Percentiles rank a stretch among this genome's conserved stretches.
phyloP scores from a whole-genome alignment of 2,113 vertebrate species.

The Nyctereutes procyonoides region DNA sequence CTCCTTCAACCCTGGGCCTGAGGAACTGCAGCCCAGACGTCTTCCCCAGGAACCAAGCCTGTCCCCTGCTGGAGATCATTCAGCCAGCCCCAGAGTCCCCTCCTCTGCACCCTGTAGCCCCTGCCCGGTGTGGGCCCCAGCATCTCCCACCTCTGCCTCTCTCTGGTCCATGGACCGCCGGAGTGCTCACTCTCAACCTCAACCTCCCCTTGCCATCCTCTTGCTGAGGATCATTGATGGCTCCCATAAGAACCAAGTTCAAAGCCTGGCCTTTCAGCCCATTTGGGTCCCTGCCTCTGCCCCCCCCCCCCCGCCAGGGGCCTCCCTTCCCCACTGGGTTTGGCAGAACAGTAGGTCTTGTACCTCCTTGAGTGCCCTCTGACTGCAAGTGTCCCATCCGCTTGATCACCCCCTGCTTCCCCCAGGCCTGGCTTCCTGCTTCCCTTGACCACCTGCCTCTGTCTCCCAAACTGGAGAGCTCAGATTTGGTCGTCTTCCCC shows the following conservation, averaged over 20 bases:
- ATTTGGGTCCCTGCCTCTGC: not conserved
- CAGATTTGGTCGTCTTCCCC: fast-evolving
- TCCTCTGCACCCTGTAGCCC: fast-evolving
- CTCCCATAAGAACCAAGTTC: not conserved
- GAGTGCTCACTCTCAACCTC: not conserved
- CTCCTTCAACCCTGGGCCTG: not conserved
- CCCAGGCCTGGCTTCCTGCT: not conserved
- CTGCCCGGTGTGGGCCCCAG: not conserved
- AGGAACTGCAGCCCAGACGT: not conserved
- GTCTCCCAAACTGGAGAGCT: fast-evolving
- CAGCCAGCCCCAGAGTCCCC: not conserved
- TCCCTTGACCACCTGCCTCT: too few species aligned
- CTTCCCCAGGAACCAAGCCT: not conserved
- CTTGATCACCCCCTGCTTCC: not conserved
- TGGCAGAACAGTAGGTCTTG: fast-evolving
- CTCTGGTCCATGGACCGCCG: fast-evolving
- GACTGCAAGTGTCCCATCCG: not conserved
- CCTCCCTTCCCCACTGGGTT: not conserved
- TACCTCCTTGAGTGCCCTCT: not conserved
- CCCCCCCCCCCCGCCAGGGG: not conserved
- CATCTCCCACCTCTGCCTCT: too few species aligned
- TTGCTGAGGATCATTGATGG: too few species aligned
- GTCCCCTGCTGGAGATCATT: fast-evolving
- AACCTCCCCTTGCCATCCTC: not conserved
- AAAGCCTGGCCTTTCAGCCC: not conserved